A percentile compares a stretch with the other conserved stretches of the same genome.
phyloP scores from a whole-genome alignment of 2,113 vertebrate species.

The Oxyruncus cristatus region DNA sequence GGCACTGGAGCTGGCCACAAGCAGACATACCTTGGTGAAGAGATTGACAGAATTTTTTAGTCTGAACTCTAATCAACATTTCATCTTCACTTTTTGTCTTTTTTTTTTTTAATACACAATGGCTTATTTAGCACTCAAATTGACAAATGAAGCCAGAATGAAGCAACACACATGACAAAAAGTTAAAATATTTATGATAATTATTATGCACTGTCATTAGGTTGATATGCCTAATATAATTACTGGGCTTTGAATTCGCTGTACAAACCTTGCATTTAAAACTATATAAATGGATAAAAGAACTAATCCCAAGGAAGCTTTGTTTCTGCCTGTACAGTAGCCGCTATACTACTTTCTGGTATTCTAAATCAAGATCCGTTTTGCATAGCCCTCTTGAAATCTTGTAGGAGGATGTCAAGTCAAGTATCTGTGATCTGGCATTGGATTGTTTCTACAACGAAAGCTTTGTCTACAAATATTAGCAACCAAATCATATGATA shows the following conservation, averaged over 20 bases:
- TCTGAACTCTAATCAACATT: background rate
- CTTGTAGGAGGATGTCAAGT: background rate
- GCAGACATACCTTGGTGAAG: background rate
- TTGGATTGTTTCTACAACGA: background rate
- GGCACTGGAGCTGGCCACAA: background rate
- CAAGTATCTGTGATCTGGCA: background rate
- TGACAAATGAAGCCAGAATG: background rate
- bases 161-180: background rate
- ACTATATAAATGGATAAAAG: background rate
- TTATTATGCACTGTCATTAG: background rate
- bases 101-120: background rate
- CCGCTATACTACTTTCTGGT: background rate
- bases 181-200: background rate
- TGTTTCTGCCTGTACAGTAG: background rate
- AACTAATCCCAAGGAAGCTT: background rate
- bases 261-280: background rate
- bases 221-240: background rate
- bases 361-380: background rate
- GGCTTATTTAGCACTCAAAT: background rate
- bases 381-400: background rate
- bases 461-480: background rate
- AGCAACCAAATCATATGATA: background rate
- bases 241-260: conserved; percentile 7
- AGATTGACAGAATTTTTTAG: background rate
- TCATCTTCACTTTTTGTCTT: background rate